phyloP scores from a whole-genome alignment of 2,888 invertebrate genomes.

The Netelia virgata region DNA sequence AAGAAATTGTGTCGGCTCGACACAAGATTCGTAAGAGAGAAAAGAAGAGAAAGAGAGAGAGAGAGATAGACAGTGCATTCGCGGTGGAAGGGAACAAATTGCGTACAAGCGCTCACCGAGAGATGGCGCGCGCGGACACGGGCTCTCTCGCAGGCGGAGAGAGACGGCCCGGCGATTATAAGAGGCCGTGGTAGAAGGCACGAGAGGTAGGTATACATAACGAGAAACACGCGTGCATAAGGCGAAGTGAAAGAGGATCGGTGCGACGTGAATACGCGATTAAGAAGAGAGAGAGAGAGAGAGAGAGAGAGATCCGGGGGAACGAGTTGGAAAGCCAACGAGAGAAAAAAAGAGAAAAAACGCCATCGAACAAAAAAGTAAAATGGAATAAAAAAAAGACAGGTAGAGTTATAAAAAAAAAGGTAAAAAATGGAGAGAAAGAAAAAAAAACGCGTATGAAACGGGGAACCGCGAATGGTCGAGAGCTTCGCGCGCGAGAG shows the following conservation, averaged over 20 bases:
- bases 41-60: constrained; percentile 33
- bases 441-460: constrained; percentile 48
- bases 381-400: constrained; percentile 20
- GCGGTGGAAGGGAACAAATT: constrained; percentile 81
- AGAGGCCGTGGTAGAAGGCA: constrained; percentile 49
- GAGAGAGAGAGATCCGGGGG: constrained; percentile 45
- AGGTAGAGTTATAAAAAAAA: constrained; percentile 16
- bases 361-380: constrained; percentile 34
- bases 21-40: neutral
- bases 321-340: constrained; percentile 68
- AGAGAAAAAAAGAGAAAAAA: constrained; percentile 58
- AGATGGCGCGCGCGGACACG: constrained; percentile 32
- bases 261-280: constrained; percentile 32
- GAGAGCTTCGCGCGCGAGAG: constrained; percentile 50
- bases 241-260: constrained; percentile 30
- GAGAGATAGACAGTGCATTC: constrained; percentile 56
- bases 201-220: constrained; percentile 34
- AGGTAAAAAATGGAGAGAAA: constrained; percentile 17
- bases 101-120: constrained; percentile 78
- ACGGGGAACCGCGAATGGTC: constrained; percentile 63
- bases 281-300: constrained; percentile 38
- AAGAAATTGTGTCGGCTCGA: constrained; percentile 40
- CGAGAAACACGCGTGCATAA: constrained; percentile 54
- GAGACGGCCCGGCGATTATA: constrained; percentile 72
- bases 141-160: constrained; percentile 62